phyloP scores from a whole-genome alignment of 1,140 invertebrate species.

The Drosophila nasuta region DNA sequence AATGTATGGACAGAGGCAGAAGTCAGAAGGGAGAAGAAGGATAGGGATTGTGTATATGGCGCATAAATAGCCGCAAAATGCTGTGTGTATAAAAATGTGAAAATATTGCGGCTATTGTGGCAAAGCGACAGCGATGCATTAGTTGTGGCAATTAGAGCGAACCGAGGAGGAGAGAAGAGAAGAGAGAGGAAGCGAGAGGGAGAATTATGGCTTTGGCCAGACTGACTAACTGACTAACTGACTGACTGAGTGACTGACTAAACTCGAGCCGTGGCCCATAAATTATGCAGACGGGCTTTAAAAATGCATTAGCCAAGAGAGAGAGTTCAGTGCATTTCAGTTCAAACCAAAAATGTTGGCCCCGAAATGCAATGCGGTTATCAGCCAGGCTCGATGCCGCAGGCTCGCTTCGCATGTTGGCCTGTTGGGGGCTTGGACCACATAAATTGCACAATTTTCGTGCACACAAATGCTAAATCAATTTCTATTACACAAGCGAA shows the following conservation, averaged over 20 bases:
- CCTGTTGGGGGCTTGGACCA: slow-evolving; percentile 30
- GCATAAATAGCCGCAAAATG: slow-evolving; percentile 36
- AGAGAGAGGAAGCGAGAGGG: neutral
- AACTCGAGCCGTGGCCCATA: slow-evolving; percentile 45
- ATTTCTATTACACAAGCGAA: slow-evolving; percentile 65
- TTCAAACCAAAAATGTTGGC: slow-evolving; percentile 35
- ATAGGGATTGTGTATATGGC: neutral
- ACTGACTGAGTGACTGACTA: slow-evolving; percentile 32
- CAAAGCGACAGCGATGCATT: slow-evolving; percentile 30
- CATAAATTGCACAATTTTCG: slow-evolving; percentile 82
- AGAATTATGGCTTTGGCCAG: neutral
- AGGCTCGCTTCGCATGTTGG: slow-evolving; percentile 8
- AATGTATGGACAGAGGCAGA: slow-evolving; percentile 29
- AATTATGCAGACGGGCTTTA: slow-evolving; percentile 71
- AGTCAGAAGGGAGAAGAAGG: neutral
- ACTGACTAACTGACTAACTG: slow-evolving; percentile 45
- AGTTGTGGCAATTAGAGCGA: slow-evolving; percentile 68
- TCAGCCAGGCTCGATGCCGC: slow-evolving; percentile 42
- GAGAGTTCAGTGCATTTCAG: slow-evolving; percentile 2
- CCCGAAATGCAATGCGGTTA: slow-evolving; percentile 54
- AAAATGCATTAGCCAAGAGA: slow-evolving; percentile 70
- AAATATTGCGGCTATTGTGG: slow-evolving; percentile 55
- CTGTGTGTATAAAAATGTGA: slow-evolving; percentile 27
- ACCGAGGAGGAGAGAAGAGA: neutral
- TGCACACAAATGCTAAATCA: slow-evolving; percentile 77